Conservation (phyloP, 1,140 invertebrate species). For the Achroia grisella region DNA sequence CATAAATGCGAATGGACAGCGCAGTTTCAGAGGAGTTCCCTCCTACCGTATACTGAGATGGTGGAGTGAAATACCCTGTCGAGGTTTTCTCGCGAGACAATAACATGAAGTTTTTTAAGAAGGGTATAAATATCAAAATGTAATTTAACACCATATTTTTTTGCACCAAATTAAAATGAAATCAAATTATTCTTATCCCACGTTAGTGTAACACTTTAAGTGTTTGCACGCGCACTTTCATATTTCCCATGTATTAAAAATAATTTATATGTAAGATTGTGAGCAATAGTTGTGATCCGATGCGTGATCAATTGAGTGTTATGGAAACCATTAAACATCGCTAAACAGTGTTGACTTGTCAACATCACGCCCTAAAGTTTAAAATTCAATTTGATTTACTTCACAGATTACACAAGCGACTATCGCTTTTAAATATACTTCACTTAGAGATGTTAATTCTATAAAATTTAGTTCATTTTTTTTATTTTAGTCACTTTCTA, state of each 20-base stretch:
- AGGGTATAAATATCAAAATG: no score
- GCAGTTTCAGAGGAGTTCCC: no score
- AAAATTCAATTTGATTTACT: slow-evolving; percentile 50
- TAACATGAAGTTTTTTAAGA: no score
- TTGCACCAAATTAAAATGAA: no score
- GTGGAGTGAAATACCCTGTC: no score
- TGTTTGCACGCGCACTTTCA: background rate
- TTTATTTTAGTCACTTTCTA: slow-evolving; percentile 23
- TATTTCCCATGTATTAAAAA: slow-evolving; percentile 1
- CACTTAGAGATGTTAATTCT: slow-evolving; percentile 5
- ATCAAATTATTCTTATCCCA: no score
- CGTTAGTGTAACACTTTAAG: no score
- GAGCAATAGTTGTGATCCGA: slow-evolving; percentile 30
- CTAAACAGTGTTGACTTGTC: slow-evolving; percentile 43
- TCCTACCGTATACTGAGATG: no score
- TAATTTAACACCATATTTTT: no score
- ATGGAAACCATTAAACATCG: slow-evolving; percentile 58
- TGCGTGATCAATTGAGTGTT: slow-evolving; percentile 63
- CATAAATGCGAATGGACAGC: no score
- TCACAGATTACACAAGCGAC: background rate
- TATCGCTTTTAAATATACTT: slow-evolving; percentile 13
- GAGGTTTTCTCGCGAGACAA: no score
- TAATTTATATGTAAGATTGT: background rate
- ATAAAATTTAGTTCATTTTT: slow-evolving; percentile 10
- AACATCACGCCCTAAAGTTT: slow-evolving; percentile 53